Evolutionary conservation across 2,888 invertebrate species (phyloP), one percentile per base, ranked within the genome.

Genomic region (Calameuta pallipes): DNA sequence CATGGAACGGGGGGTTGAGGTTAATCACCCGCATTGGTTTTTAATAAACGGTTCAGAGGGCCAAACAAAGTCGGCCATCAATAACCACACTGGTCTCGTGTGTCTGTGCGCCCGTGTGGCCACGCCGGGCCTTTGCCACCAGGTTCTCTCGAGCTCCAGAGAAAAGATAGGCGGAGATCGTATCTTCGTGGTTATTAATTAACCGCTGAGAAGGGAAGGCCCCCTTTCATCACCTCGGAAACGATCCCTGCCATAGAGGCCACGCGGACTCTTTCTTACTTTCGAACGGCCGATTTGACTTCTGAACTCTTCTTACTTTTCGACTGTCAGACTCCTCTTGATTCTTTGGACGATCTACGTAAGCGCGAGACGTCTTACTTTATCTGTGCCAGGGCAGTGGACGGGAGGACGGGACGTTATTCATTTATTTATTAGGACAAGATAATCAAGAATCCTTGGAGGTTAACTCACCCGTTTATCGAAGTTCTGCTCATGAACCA

Each of bases 401-500:
- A 56, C 9, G 23, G 41, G 15, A 36, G 36, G 12, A 31, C 31
- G 23, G 23, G 23, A 23, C 23, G 41, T 56, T 56, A 56, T 23
- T 56, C 15, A 6, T 56, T 23, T 4, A 56, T 56, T 56, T 56
- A 23, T 23, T 6, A 0, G 6, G 23, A 56, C 41, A 56, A 9
- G 41, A 56, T 23, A 23, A 56, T 56, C 9, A 23, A 56, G 23
- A 23, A 56, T 56, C 23, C 23, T 23, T 15, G 75, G 37, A 36
- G 41, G 6, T 56, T 23, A 9, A 94, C 95, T 94, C 92, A 97
- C 95, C 98, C 98, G 92, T 99, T 99, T 83, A 98, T 97, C 85
- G 98, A 98, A 3, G 99, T 99, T 90, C 97, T 96, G 41, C 98
- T 97, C 95, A 98, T 96, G 93, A 99, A 98, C 92, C 96, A 95